phyloP scores from a whole-genome alignment of 2,888 invertebrate genomes.

The Oithona nana region DNA sequence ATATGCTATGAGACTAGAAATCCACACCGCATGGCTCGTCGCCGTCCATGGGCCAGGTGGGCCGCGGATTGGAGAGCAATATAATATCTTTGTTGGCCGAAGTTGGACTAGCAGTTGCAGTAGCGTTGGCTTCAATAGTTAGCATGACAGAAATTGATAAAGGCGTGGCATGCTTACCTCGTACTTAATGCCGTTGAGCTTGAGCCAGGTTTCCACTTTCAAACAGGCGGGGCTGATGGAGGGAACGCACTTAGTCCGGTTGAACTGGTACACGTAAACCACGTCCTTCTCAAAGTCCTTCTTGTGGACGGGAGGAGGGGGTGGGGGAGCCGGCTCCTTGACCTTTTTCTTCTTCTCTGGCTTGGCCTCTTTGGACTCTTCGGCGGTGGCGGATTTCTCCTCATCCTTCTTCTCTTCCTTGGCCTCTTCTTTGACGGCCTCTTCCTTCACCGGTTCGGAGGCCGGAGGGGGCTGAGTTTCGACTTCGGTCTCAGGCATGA shows the following conservation, averaged over 20 bases:
- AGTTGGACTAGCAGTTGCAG: too few relatives aligned
- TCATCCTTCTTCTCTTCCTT: constrained; percentile 21
- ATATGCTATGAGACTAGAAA: too few relatives aligned
- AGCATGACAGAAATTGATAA: too few relatives aligned
- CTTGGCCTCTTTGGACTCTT: constrained; percentile 20
- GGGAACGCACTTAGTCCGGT: constrained; percentile 69
- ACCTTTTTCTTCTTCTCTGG: constrained; percentile 20
- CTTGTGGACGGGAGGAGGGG: constrained; percentile 60
- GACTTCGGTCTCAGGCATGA: constrained; percentile 19
- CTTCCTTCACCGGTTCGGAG: constrained; percentile 19
- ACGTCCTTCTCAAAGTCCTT: constrained; percentile 72
- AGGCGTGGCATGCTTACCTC: constrained; percentile 79
- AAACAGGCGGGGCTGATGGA: constrained; percentile 80
- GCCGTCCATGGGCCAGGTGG: too few relatives aligned
- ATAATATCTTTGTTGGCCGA: too few relatives aligned
- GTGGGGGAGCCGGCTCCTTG: constrained; percentile 35
- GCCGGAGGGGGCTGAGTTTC: constrained; percentile 19
- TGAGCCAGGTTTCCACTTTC: constrained; percentile 88
- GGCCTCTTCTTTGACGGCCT: constrained; percentile 21
- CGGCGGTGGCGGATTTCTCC: constrained; percentile 22
- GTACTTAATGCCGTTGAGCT: constrained; percentile 74
- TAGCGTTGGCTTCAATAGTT: too few relatives aligned
- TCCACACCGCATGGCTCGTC: too few relatives aligned
- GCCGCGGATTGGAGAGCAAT: too few relatives aligned
- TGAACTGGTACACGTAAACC: constrained; percentile 83